A percentile compares a stretch with the other conserved stretches of the same genome.
Evolutionary conservation across 1,140 invertebrate species (phyloP).

Genomic region (Apis mellifera): DNA sequence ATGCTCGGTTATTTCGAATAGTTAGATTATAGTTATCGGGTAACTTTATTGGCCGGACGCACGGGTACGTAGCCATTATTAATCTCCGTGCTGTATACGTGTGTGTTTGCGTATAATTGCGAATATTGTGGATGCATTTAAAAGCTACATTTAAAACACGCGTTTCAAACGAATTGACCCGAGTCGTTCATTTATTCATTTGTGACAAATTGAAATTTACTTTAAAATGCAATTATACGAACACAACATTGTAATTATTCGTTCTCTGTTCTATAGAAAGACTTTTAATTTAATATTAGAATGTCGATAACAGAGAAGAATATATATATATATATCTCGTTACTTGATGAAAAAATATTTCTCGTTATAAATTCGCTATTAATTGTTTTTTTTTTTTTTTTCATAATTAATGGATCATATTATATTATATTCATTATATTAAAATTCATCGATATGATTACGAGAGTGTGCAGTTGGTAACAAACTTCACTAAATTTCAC

Average conservation of each 20-base stretch:
- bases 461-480: too few relatives aligned
- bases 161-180: neutral
- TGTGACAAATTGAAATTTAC: neutral
- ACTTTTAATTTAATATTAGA: neutral
- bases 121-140: conserved; percentile 7
- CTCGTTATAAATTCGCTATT: too few relatives aligned
- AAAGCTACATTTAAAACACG: neutral
- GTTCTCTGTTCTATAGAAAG: neutral
- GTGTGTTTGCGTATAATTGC: neutral
- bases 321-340: neutral
- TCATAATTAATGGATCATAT: too few relatives aligned
- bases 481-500: too few relatives aligned
- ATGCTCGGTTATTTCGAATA: conserved; percentile 25
- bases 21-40: conserved; percentile 37
- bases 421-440: too few relatives aligned
- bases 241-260: neutral
- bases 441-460: too few relatives aligned
- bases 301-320: neutral
- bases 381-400: too few relatives aligned
- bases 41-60: conserved; percentile 31
- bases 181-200: neutral
- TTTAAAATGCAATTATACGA: neutral
- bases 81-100: conserved; percentile 7
- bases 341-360: too few relatives aligned
- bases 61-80: conserved; percentile 15